Base-by-base conservation (phyloP, 2,888 invertebrate species). In the Ochropacha duplaris region DNA sequence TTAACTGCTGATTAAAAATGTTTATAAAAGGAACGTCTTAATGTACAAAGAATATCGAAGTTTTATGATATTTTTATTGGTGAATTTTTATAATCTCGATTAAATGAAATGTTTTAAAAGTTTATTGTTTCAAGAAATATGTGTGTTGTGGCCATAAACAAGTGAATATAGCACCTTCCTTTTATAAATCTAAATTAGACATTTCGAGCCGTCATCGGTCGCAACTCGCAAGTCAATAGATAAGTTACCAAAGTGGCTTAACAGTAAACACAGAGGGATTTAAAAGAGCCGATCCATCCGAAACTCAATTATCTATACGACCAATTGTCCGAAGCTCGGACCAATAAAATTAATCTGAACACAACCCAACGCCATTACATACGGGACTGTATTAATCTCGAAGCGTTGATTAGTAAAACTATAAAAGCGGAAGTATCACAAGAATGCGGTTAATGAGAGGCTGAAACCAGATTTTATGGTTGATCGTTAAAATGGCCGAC, bases 351-450 rank as follows among this genome's bases (percentile, higher is more conserved):
- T 90, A 90, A 91, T 89, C 88, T 87, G 76, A 76, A 84, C 83
- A 81, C 82, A 81, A 78, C 19, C 87, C 86, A 76, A 88, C 86
- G 84, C 91, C 87, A 91, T 90, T 90, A 91, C 88, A 76, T 82
- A 82, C 82, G 79, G 78, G 84, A 86, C 88, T 83, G 84, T 84
- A 92, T 90, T 91, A 91, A 92, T 90, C 90, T 91, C 82, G 71
- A 81, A 81, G 87, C 89, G 90, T 92, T 92, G 92, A 92, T 92
- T 92, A 92, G 90, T 91, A 88, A 90, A 91, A 91, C 92, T 92
- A 92, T 92, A 92, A 92, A 92, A 89, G 89, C 90, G 91, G 92
- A 92, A 92, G 90, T 92, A 90, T 91, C 89, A 87, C 81, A 89
- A 84, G 92, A 92, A 92, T 92, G 92, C 88, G 90, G 91, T 90